Evolutionary conservation across 2,888 invertebrate species (phyloP), one percentile per base, ranked within the genome.

Genomic region (Isoperla grammatica): DNA sequence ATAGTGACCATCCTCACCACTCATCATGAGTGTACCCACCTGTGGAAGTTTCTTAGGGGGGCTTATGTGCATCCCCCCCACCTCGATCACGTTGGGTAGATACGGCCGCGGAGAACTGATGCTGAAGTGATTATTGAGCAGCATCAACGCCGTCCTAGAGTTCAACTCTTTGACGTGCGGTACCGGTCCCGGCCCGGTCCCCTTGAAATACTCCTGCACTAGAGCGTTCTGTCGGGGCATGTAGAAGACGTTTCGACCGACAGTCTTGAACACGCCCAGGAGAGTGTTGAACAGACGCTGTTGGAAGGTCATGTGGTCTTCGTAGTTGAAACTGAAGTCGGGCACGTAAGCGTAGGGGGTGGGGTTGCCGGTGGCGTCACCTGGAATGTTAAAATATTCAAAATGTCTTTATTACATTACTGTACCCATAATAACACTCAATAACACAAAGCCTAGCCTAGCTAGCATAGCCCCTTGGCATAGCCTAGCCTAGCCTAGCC

Each of bases 291-390:
- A 69, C 0, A 80, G 35, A 23, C 81, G 71, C 22, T 73, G 67
- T 0, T 66, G 43, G 22, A 80, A 78, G 39, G 65, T 66, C 78
- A 81, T 78, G 2, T 74, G 69, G 40, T 74, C 73, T 0, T 73
- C 69, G 15, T 78, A 76, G 23, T 75, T 79, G 40, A 78, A 61
- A 56, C 84, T 74, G 9, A 74, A 71, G 56, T 79, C 76, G 0
- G 81, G 78, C 29, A 78, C 74, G 67, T 76, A 76, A 0, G 81
- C 76, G 68, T 75, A 75, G 0, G 78, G 77, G 1, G 72, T 70
- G 1, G 79, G 74, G 53, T 76, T 70, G 1, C 78, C 79, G 70
- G 78, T 73, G 61, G 75, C 72, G 49, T 74, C 73, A 57, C 77
- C 77, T 65, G n/a, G n/a, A n/a, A n/a, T n/a, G n/a, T n/a, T n/a